Conservation (phyloP, 2,113 vertebrate genomes). For the Anguilla rostrata region DNA sequence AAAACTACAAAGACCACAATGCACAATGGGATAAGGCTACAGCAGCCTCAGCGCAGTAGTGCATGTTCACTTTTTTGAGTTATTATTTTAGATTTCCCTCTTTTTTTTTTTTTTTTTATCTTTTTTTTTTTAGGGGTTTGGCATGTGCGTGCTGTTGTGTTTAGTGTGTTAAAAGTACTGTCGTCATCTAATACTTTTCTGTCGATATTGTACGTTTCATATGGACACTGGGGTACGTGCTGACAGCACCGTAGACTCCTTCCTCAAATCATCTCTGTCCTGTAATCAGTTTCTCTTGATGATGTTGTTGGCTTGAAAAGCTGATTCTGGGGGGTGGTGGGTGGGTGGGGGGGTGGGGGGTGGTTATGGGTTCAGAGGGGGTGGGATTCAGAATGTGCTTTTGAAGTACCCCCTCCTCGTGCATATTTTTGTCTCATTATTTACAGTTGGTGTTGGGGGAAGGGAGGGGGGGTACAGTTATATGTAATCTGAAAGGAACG, state of each 20-base stretch:
- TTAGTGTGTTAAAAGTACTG: neutral
- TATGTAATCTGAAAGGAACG: neutral
- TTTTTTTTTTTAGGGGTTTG: neutral
- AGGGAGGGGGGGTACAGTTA: neutral
- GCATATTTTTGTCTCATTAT: constrained; percentile 6
- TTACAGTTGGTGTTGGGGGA: neutral
- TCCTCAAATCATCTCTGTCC: neutral
- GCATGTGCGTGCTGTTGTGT: neutral
- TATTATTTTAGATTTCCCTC: too few species aligned
- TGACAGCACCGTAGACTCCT: neutral
- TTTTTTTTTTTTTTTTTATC: neutral
- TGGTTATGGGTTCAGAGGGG: neutral
- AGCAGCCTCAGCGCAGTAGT: neutral
- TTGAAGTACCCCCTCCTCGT: too few species aligned
- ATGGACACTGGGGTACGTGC: neutral
- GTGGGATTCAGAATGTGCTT: neutral
- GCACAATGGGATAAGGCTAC: neutral
- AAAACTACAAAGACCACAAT: neutral
- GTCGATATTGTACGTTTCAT: neutral
- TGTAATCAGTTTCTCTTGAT: neutral
- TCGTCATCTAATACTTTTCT: neutral
- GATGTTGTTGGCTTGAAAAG: neutral
- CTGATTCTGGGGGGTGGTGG: neutral
- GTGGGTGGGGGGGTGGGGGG: neutral
- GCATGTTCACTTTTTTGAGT: neutral